These are phyloP conservation scores for Nasonia vitripennis DNA, from an alignment of 1,140 invertebrate genomes.

Conservation along the genomic window DNA sequence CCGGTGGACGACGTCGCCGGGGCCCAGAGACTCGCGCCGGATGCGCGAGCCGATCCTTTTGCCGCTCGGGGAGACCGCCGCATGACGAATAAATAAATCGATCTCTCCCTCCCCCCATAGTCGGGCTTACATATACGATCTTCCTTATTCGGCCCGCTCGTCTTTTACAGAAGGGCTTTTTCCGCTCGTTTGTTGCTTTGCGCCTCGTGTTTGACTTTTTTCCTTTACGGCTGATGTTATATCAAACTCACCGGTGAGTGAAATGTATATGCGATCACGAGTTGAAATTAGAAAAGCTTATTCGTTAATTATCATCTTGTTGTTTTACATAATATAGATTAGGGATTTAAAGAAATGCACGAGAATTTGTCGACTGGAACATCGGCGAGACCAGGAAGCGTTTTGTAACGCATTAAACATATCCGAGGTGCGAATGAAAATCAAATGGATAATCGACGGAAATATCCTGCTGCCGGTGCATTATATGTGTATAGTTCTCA, in stretches of 20 bases:
- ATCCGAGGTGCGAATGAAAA: slow-evolving; percentile 23
- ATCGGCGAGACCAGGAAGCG: not conserved
- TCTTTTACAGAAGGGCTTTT: slow-evolving; percentile 1
- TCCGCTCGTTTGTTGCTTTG: not conserved
- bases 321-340: too few relatives aligned
- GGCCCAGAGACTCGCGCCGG: not conserved
- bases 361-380: not conserved
- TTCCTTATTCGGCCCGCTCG: not conserved
- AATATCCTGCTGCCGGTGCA: slow-evolving; percentile 12
- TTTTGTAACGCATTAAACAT: not conserved
- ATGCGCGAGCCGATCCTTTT: slow-evolving; percentile 18
- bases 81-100: slow-evolving; percentile 35
- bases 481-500: not conserved
- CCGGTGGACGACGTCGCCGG: not conserved
- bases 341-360: too few relatives aligned
- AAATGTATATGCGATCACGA: not conserved
- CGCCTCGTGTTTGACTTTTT: not conserved
- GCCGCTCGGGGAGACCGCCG: not conserved
- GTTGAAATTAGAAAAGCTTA: not conserved
- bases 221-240: not conserved
- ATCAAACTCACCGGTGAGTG: too few relatives aligned
- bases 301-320: too few relatives aligned
- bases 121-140: not conserved
- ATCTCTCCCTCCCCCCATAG: not conserved
- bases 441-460: slow-evolving; percentile 53